Base-by-base conservation (phyloP, 2,797 vertebrate species). In the Lateolabrax maculatus region DNA sequence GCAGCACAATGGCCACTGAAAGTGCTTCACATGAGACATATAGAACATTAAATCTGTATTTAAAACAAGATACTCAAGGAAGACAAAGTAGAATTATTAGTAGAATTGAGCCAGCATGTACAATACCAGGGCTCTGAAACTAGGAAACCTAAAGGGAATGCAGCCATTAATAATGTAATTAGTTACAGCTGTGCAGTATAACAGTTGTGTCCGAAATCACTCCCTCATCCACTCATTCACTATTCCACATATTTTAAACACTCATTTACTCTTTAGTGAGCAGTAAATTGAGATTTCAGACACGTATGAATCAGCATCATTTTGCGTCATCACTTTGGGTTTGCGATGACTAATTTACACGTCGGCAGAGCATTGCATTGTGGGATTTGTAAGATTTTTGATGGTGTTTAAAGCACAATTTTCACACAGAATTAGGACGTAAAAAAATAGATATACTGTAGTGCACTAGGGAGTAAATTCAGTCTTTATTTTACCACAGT, bases 231-330 rank as follows among this genome's bases (percentile, higher is more conserved):
- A 9, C 6, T 34, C 15, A 9, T 53, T 25, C 29, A 21, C 15
- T 21, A 6, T 11, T 46, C 15, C 29, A 9, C n/a, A 0, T 21
- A 27, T 21, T 6, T 27, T 49, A 16, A 13, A 51, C 34, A 31
- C 19, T 39, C 6, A 6, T 43, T 63, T 15, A 0, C 0, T 27
- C 23, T 15, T 5, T 1, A 13, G 6, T 44, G n/a, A 9, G 46
- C 63, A 51, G 36, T 44, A 39, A 53, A 66, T 27, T 46, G 1
- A 65, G 19, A 41, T 39, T 18, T 49, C 6, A 66, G 34, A 66
- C 39, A 2, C 5, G n/a, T 0, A 4, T 39, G 19, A 66, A 18
- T 58, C 69, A 58, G 39, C 60, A 21, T 25, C 41, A 2, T 21
- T 39, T 56, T 16, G 61, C 1, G 19, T 61, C 69, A 61, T 27